These are phyloP conservation scores for Parasteatoda lunata DNA, from an alignment of 2,888 invertebrate species.

Conservation along the genomic window DNA sequence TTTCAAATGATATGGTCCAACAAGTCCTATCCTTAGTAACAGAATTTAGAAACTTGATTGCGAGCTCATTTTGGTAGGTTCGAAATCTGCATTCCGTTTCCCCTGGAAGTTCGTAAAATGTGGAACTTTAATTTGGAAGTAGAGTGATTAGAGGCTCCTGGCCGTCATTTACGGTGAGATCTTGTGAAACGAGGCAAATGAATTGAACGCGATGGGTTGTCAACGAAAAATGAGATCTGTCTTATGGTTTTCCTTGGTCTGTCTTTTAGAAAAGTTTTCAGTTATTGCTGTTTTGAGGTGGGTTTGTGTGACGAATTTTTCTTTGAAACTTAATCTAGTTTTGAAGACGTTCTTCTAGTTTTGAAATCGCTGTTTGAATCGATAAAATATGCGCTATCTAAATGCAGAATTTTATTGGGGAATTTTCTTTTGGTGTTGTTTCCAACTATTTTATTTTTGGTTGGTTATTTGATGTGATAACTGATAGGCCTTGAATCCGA, in stretches of 20 bases:
- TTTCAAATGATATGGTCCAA: background rate
- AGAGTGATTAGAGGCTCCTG: background rate
- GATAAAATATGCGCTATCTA: no score
- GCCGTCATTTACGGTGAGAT: background rate
- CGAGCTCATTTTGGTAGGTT: background rate
- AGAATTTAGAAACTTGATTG: background rate
- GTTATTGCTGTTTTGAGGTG: background rate
- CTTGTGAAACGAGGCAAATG: background rate
- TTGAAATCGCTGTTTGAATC: no score
- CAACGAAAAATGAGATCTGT: conserved; percentile 13
- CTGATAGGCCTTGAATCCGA: no score
- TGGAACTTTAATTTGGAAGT: background rate
- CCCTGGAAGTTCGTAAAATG: background rate
- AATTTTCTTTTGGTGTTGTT: no score
- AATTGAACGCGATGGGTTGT: conserved; percentile 15
- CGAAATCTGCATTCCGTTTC: conserved; percentile 2
- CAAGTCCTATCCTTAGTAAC: background rate
- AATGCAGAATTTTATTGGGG: no score
- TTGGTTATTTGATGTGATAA: no score
- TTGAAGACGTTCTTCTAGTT: no score
- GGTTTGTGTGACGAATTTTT: no score
- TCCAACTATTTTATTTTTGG: no score
- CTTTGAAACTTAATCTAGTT: no score
- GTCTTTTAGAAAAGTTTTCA: background rate
- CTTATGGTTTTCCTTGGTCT: conserved; percentile 13